Evolutionary conservation across 1,140 invertebrate genomes (phyloP).

Genomic region (Lordiphosa mommai): DNA sequence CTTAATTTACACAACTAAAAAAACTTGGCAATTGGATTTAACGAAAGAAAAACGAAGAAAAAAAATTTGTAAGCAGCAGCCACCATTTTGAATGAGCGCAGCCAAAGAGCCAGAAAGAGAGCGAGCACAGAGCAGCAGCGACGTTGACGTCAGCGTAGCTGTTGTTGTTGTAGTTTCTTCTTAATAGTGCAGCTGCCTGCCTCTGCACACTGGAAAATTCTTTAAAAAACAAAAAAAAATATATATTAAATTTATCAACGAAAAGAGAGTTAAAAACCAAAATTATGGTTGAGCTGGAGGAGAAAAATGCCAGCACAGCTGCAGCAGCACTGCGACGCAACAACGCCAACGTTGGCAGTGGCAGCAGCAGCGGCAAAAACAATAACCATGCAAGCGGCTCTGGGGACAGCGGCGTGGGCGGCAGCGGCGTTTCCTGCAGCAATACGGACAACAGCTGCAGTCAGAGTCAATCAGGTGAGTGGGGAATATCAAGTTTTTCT

Average conservation of each 20-base stretch:
- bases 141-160: slow-evolving; percentile 42
- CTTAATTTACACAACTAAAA: slow-evolving; percentile 30
- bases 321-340: slow-evolving; percentile 31
- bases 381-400: slow-evolving; percentile 42
- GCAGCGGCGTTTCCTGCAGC: slow-evolving; percentile 62
- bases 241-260: background rate
- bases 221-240: slow-evolving; percentile 26
- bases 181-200: slow-evolving; percentile 57
- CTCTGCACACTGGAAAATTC: slow-evolving; percentile 37
- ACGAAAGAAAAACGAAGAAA: slow-evolving; percentile 27
- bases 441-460: slow-evolving; percentile 73
- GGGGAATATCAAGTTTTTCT: slow-evolving; percentile 17
- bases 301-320: slow-evolving; percentile 53
- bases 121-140: slow-evolving; percentile 33
- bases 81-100: slow-evolving; percentile 76
- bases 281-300: slow-evolving; percentile 71
- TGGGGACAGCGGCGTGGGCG: slow-evolving; percentile 60
- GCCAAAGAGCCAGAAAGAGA: slow-evolving; percentile 38
- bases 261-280: slow-evolving; percentile 17
- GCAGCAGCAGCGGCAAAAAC: slow-evolving; percentile 25
- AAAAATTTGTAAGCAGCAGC: slow-evolving; percentile 50
- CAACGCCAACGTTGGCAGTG: slow-evolving; percentile 27
- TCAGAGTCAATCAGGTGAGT: slow-evolving; percentile 73
- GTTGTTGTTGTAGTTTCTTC: slow-evolving; percentile 3
- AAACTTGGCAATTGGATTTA: slow-evolving; percentile 57